A percentile compares a stretch with the other conserved stretches of the same genome.
Conservation (phyloP, 2,797 vertebrate genomes). For the Rhynchotus rufescens region DNA sequence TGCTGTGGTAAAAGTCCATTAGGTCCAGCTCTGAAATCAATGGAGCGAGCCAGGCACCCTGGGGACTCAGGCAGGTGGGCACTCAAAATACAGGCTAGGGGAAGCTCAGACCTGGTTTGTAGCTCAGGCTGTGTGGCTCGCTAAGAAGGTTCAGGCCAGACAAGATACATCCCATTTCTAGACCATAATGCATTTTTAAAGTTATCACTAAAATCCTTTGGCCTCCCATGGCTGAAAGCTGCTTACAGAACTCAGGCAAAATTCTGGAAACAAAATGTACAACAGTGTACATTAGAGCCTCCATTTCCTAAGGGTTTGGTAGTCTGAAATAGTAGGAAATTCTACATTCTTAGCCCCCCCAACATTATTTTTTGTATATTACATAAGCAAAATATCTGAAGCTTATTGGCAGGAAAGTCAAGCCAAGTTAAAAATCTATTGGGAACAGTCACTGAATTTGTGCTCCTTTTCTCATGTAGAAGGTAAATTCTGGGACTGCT, state of each 20-base stretch:
- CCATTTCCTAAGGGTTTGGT: neutral
- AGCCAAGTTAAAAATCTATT: neutral
- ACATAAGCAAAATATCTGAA: neutral
- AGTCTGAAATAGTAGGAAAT: neutral
- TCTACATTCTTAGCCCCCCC: neutral
- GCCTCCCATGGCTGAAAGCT: neutral
- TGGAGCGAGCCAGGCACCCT: neutral
- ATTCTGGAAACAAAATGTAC: neutral
- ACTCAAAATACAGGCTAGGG: neutral
- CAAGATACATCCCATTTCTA: neutral
- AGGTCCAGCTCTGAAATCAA: neutral
- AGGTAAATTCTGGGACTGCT: neutral
- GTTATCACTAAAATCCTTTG: neutral
- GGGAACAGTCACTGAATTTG: neutral
- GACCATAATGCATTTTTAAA: rapidly evolving
- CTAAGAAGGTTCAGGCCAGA: neutral
- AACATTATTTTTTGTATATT: neutral
- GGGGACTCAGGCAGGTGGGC: too few relatives aligned
- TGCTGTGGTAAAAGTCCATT: rapidly evolving
- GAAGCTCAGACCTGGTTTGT: neutral
- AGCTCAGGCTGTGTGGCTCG: neutral
- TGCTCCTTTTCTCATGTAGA: neutral
- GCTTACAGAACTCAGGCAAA: neutral
- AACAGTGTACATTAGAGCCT: neutral
- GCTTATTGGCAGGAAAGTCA: neutral